Evolutionary conservation across 2,797 vertebrate genomes (phyloP), one percentile per base, ranked within the genome.

Genomic region (Borostomias antarcticus): DNA sequence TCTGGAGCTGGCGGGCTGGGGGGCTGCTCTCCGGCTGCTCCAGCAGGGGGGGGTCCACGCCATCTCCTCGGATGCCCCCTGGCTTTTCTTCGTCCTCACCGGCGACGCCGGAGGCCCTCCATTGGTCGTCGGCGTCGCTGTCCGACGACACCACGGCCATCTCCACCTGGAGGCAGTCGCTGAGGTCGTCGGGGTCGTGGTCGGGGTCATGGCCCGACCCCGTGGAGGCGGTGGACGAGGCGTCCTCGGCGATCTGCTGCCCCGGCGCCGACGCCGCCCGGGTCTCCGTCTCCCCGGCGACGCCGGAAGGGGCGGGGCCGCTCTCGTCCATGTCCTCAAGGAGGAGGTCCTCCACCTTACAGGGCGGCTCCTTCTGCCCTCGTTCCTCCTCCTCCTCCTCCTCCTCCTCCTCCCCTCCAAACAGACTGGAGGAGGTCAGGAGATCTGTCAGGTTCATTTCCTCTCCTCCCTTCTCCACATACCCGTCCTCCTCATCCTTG

Each of bases 131-230:
- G 1, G 51, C 63, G 51, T 86, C 84, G 45, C 73, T 78, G 37
- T 86, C 82, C 1, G 81, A 85, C 1, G 81, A 85, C 7, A 62
- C 76, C 5, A 80, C 77, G 9, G 76, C 84, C 53, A 84, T 81
- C 75, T 86, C 82, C 7, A 82, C 81, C 13, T 57, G 64, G 17
- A 83, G 66, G 72, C 79, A 82, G 48, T 80, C 76, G 9, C 74
- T 81, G 19, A 76, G 33, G 25, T 86, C 81, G 0, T 83, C 77
- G 10, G 70, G 77, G 65, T 86, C 81, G 10, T 70, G 77, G 66
- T 86, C 78, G 11, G 62, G 48, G 35, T 66, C 60, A 23, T 80
- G 84, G 50, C 70, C 73, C n/a, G 80, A 84, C 65, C 80, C 81
- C 7, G 79, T 81, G 43, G 82, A 86, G 45, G 78, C 66, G 47